Base-by-base conservation (phyloP, 2,888 invertebrate species). In the Meghimatium bilineatum region DNA sequence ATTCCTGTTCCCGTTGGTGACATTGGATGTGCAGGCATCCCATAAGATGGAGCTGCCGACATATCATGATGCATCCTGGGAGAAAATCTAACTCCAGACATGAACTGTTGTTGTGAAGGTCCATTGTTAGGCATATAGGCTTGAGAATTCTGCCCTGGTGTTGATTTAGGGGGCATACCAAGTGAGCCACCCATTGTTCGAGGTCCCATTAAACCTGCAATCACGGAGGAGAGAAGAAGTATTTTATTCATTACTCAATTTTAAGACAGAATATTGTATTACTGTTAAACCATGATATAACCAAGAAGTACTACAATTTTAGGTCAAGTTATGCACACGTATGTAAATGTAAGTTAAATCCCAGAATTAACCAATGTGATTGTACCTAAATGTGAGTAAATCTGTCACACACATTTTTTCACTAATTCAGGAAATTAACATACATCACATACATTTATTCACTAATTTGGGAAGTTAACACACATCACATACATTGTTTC, bases 41-140 rank as follows among this genome's bases (percentile, higher is more conserved):
- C 82, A 52, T 85, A 85, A 12, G 82, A 75, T 52, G 75, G 77
- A 8, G 80, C 81, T 36, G 81, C 83, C 23, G 77, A 36, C 66
- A 84, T 84, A 20, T 84, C 84, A 49, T 80, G 81, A 56, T 86
- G 85, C 85, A 85, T 86, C 34, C 82, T 60, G 32, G 83, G 84
- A 74, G 82, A 72, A 66, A 85, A 83, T 56, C 80, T 66, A 29
- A 80, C 77, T 26, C 86, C 85, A 49, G 80, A 66, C 71, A 80
- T 81, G 38, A 78, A 71, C 74, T 74, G 81, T 36, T 81, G 81
- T 34, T 72, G 81, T 26, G 63, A 1, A 2, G 74, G 81, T 34
- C 80, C 72, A 56, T 23, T 38, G 60, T 29, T 56, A 29, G 82
- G 71, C 66, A 78, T 74, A 60, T 84, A 84, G 5, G 66, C 63